These are phyloP conservation scores for Scarus forsteni DNA, from an alignment of 2,797 vertebrate species.

Conservation along the genomic window DNA sequence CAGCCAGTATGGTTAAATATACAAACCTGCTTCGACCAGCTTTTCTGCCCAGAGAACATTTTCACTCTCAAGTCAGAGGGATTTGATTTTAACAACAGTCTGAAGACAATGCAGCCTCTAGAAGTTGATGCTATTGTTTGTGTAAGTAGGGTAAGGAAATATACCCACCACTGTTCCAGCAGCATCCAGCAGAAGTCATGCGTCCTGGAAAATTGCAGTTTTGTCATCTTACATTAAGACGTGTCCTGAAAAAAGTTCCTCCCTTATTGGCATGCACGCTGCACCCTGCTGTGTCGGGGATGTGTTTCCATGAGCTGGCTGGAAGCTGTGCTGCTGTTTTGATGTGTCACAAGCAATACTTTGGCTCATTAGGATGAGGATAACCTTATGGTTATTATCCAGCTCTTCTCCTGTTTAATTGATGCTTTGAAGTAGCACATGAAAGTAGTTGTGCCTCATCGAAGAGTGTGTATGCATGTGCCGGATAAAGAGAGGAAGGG, in stretches of 20 bases:
- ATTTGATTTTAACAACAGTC: neutral
- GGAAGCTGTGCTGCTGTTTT: constrained; percentile 64
- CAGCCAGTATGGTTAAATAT: neutral
- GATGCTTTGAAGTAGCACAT: constrained; percentile 80
- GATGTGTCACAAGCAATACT: constrained; percentile 73
- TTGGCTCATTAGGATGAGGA: constrained; percentile 64
- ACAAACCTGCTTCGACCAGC: neutral
- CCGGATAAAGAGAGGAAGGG: neutral
- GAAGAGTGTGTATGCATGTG: constrained; percentile 17
- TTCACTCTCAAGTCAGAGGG: neutral
- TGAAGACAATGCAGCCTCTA: neutral
- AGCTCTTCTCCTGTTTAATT: constrained; percentile 73
- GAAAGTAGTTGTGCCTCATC: constrained; percentile 57
- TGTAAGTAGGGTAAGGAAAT: constrained; percentile 6
- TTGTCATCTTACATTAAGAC: constrained; percentile 43
- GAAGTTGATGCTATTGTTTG: neutral
- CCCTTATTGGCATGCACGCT: constrained; percentile 59
- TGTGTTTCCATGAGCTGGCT: constrained; percentile 54
- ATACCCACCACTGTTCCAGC: constrained; percentile 18
- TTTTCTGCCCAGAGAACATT: neutral
- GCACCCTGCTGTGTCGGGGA: constrained; percentile 57
- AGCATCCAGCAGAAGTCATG: constrained; percentile 24
- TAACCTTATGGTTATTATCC: constrained; percentile 73
- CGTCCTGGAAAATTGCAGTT: constrained; percentile 29
- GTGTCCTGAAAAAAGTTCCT: constrained; percentile 35